These are phyloP conservation scores for Corapipo altera DNA, from an alignment of 2,113 vertebrate genomes.

Conservation along the genomic window DNA sequence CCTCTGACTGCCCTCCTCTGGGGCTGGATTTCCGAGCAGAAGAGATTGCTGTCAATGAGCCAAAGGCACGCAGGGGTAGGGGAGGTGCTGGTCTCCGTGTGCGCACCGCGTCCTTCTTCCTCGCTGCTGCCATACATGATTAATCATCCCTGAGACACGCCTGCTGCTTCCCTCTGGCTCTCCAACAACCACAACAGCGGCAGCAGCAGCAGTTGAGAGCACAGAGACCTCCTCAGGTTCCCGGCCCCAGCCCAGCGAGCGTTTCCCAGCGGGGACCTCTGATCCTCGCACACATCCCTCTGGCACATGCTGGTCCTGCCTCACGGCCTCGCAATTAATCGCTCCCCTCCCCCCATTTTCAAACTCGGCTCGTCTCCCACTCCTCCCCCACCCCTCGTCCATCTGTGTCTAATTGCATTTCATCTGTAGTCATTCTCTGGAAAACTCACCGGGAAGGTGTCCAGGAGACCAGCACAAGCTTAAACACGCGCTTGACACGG, in stretches of 20 bases:
- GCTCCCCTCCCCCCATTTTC: slow-evolving; percentile 37
- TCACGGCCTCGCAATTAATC: slow-evolving; percentile 37
- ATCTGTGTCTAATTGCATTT: slow-evolving; percentile 67
- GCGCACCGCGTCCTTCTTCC: slow-evolving; percentile 24
- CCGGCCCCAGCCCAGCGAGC: neutral
- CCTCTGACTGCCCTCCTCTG: neutral
- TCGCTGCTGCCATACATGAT: slow-evolving; percentile 62
- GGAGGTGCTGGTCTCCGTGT: slow-evolving; percentile 14
- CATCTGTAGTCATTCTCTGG: slow-evolving; percentile 64
- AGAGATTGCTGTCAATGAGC: neutral
- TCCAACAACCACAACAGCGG: slow-evolving; percentile 34
- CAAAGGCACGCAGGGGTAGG: neutral
- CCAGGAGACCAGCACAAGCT: slow-evolving; percentile 59
- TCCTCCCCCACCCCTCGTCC: slow-evolving; percentile 33
- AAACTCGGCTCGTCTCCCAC: slow-evolving; percentile 23
- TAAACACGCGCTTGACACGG: slow-evolving; percentile 18
- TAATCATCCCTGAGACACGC: slow-evolving; percentile 66
- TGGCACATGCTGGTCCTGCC: neutral
- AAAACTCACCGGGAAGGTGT: slow-evolving; percentile 64
- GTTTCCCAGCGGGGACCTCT: slow-evolving; percentile 33
- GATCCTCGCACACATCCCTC: neutral
- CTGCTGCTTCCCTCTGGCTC: slow-evolving; percentile 61
- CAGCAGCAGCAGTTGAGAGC: slow-evolving; percentile 20
- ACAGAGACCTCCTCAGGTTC: slow-evolving; percentile 45
- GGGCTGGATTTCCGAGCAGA: slow-evolving; percentile 6